Evolutionary conservation across 2,113 vertebrate species (phyloP).

Genomic region (Rutilus rutilus): DNA sequence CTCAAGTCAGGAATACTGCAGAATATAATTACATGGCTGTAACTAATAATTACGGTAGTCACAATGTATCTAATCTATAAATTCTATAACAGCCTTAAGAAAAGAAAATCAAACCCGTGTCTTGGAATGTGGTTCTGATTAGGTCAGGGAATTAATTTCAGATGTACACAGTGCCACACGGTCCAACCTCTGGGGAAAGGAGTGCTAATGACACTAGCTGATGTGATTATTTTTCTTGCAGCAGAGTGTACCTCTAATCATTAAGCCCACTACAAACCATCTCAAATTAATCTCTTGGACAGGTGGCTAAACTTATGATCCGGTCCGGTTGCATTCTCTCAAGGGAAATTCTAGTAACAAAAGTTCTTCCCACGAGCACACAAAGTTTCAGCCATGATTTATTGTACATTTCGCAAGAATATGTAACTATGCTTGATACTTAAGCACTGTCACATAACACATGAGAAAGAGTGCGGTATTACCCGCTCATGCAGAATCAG

Average conservation of each 20-base stretch:
- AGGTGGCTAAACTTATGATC: constrained; percentile 56
- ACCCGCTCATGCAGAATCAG: neutral
- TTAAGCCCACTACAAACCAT: constrained; percentile 54
- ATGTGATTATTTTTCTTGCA: constrained; percentile 61
- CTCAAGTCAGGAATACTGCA: constrained; percentile 27
- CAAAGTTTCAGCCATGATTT: neutral
- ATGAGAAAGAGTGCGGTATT: neutral
- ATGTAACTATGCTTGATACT: constrained; percentile 5
- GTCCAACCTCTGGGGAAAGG: constrained; percentile 46
- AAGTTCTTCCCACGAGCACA: constrained; percentile 28
- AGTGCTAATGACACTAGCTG: constrained; percentile 56
- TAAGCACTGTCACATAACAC: neutral
- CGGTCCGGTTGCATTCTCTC: constrained; percentile 22
- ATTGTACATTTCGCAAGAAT: neutral
- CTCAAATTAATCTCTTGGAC: constrained; percentile 58
- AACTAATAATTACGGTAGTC: constrained; percentile 50
- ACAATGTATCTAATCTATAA: constrained; percentile 50
- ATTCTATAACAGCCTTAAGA: constrained; percentile 43
- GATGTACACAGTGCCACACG: constrained; percentile 48
- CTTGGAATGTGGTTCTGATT: constrained; percentile 49
- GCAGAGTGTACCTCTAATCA: constrained; percentile 55
- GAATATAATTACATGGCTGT: constrained; percentile 47
- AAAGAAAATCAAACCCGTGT: constrained; percentile 50
- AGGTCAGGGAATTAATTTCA: constrained; percentile 58
- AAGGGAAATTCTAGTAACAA: constrained; percentile 39